Base-by-base conservation (phyloP, 2,888 invertebrate genomes). In the Archips crataeganus region DNA sequence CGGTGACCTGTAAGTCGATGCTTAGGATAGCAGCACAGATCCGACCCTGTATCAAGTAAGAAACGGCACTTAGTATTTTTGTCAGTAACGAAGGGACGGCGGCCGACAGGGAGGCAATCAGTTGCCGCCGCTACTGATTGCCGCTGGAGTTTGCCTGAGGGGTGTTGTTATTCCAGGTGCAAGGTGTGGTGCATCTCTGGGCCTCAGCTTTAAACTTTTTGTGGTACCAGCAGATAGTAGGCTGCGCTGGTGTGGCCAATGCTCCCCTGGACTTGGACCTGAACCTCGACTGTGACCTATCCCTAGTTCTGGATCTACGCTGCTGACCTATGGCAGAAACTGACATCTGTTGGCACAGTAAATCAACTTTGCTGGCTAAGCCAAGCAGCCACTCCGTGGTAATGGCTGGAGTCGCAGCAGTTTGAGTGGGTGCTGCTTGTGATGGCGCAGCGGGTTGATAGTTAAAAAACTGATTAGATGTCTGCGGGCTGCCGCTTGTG, bases 41-140 rank as follows among this genome's bases (percentile, higher is more conserved):
- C n/a, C n/a, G n/a, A n/a, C n/a, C n/a, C n/a, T n/a, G n/a, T n/a
- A n/a, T n/a, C n/a, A n/a, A n/a, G n/a, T n/a, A n/a, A n/a, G n/a
- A 74, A 77, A 8, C 42, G 62, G 11, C 15, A 47, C 36, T 68
- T 68, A 6, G 64, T 32, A 0, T 1, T 4, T n/a, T 36, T 39
- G 70, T 75, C 75, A 3, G 70, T 73, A 2, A 77, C 54, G 54
- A 78, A 78, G 1, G 75, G 60, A 42, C 78, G 78, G 63, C 76
- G 63, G 59, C 71, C 69, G 6, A 32, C 1, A 5, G n/a, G 13
- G 10, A 39, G 32, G 61, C 78, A 75, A 57, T 76, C 77, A 70
- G 64, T 60, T 10, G 72, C 63, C 77, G 78, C 77, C 69, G 36
- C 68, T 77, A 78, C 73, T 70, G 75, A 75, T 49, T 71, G 76